Conservation (phyloP, 2,113 vertebrate genomes). For the Daphoenositta chrysoptera region DNA sequence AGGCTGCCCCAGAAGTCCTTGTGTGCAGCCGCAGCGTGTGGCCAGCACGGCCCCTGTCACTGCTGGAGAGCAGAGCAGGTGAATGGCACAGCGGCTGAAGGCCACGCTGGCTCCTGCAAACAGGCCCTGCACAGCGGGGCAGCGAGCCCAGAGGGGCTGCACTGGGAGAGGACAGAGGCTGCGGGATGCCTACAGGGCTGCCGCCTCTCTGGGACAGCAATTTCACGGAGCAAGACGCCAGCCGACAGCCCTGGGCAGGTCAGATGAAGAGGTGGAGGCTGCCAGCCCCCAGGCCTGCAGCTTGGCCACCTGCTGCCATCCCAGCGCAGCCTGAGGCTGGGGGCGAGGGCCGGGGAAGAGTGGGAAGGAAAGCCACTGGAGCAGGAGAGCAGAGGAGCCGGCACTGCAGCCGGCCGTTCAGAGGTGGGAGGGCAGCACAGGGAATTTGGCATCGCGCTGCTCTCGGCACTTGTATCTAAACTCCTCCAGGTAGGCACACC, state of each 20-base stretch:
- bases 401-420: neutral
- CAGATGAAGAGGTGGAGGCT: neutral
- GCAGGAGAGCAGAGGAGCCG: neutral
- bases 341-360: neutral
- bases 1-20: neutral
- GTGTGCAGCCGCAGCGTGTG: accelerated
- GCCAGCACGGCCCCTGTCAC: accelerated
- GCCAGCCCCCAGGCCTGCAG: neutral
- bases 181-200: neutral
- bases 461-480: neutral
- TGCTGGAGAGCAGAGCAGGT: neutral
- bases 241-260: neutral
- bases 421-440: neutral
- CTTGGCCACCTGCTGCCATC: neutral
- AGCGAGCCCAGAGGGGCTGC: neutral
- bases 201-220: neutral
- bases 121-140: accelerated
- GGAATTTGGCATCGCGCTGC: neutral
- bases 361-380: no score
- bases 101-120: neutral
- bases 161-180: neutral
- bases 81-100: neutral
- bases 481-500: neutral
- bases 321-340: neutral
- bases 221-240: accelerated